phyloP scores from a whole-genome alignment of 2,113 vertebrate genomes.

The Verasper variegatus region DNA sequence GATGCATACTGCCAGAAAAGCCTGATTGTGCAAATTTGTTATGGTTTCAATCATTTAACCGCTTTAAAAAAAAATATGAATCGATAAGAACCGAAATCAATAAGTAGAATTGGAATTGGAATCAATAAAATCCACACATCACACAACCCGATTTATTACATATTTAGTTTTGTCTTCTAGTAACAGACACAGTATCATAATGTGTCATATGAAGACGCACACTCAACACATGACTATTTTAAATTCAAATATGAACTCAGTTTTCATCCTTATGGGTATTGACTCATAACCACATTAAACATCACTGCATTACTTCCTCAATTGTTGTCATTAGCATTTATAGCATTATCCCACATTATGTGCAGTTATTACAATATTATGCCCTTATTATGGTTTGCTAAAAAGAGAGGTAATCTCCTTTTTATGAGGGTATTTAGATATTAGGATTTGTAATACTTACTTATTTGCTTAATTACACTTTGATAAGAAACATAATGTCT shows the following conservation, averaged over 20 bases:
- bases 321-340: background rate
- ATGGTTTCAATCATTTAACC: no score
- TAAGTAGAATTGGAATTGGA: no score
- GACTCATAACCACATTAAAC: background rate
- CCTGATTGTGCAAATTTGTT: no score
- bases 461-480: constrained; percentile 1
- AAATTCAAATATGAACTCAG: background rate
- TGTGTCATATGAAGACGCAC: background rate
- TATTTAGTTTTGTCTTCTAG: background rate
- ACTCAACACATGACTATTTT: background rate
- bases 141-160: background rate
- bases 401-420: constrained; percentile 13
- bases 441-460: constrained; percentile 3
- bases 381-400: background rate
- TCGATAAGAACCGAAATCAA: no score
- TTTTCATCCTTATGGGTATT: background rate
- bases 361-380: background rate
- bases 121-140: no score
- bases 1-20: no score
- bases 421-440: constrained; percentile 16
- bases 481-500: background rate
- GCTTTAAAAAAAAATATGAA: no score
- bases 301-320: background rate
- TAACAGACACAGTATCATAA: background rate
- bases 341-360: background rate